Evolutionary conservation across 2,888 invertebrate species (phyloP).

Genomic region (Drosophila monieri): DNA sequence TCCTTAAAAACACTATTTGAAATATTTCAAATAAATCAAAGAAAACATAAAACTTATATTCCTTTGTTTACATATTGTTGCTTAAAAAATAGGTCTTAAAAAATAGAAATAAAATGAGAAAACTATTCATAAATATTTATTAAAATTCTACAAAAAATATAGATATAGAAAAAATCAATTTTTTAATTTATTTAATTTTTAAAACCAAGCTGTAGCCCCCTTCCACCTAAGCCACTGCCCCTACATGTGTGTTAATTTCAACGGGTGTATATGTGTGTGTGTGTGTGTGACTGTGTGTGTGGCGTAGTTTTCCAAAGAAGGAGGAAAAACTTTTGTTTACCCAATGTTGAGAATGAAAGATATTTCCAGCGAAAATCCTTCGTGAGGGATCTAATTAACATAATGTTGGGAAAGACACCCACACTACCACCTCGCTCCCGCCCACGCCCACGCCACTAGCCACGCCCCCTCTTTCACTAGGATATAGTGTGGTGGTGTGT

Average conservation of each 20-base stretch:
- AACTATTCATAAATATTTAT: too few species aligned
- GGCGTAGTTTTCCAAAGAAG: constrained; percentile 35
- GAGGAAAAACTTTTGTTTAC: constrained; percentile 37
- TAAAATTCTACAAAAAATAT: too few species aligned
- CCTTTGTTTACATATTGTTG: too few species aligned
- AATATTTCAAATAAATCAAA: not conserved
- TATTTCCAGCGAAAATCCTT: constrained; percentile 42
- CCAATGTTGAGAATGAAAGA: constrained; percentile 45
- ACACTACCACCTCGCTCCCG: not conserved
- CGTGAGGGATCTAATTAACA: constrained; percentile 45
- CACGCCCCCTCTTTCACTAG: constrained; percentile 14
- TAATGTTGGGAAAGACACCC: constrained; percentile 41
- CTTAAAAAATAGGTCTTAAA: too few species aligned
- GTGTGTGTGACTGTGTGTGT: constrained; percentile 5
- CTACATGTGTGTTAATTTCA: not conserved
- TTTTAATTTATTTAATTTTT: too few species aligned
- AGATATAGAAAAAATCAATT: too few species aligned
- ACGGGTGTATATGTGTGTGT: not conserved
- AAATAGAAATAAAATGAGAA: too few species aligned
- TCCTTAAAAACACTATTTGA: not conserved
- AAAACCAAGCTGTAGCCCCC: not conserved
- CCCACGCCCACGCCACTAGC: not conserved
- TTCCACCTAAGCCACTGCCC: not conserved
- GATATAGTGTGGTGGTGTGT: not conserved
- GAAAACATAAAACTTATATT: too few species aligned